Conservation (phyloP, 2,888 invertebrate genomes). For the Neuroscelio doddi region DNA sequence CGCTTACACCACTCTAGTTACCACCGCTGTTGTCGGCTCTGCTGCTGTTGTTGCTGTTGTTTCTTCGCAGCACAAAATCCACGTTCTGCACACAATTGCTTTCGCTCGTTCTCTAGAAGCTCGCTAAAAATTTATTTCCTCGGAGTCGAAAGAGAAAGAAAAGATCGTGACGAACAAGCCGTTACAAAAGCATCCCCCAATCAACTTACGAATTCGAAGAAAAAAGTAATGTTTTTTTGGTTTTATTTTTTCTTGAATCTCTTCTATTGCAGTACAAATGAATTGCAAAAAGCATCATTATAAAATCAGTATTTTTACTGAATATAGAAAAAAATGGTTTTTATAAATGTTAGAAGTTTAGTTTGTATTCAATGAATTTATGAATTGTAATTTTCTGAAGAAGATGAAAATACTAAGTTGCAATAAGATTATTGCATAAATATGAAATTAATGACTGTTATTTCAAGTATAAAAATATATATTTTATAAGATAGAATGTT, state of each 20-base stretch:
- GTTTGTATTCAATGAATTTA: too few relatives aligned
- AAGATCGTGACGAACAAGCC: conserved; percentile 29
- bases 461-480: too few relatives aligned
- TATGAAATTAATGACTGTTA: too few relatives aligned
- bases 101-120: conserved; percentile 43
- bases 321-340: too few relatives aligned
- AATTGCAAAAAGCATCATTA: too few relatives aligned
- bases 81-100: conserved; percentile 49
- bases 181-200: conserved; percentile 40
- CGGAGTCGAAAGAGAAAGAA: conserved; percentile 6
- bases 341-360: too few relatives aligned
- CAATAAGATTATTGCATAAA: too few relatives aligned
- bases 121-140: conserved; percentile 48
- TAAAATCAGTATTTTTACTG: too few relatives aligned
- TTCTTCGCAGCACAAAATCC: conserved; percentile 42
- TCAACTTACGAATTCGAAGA: conserved; percentile 28
- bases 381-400: too few relatives aligned
- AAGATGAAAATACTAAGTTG: too few relatives aligned
- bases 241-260: background rate
- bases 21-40: conserved; percentile 28
- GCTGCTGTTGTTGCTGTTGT: conserved; percentile 13
- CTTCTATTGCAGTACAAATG: background rate
- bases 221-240: conserved; percentile 4
- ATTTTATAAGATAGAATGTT: too few relatives aligned
- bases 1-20: conserved; percentile 6